Base-by-base conservation (phyloP, 2,888 invertebrate species). In the Vandiemenella viatica region DNA sequence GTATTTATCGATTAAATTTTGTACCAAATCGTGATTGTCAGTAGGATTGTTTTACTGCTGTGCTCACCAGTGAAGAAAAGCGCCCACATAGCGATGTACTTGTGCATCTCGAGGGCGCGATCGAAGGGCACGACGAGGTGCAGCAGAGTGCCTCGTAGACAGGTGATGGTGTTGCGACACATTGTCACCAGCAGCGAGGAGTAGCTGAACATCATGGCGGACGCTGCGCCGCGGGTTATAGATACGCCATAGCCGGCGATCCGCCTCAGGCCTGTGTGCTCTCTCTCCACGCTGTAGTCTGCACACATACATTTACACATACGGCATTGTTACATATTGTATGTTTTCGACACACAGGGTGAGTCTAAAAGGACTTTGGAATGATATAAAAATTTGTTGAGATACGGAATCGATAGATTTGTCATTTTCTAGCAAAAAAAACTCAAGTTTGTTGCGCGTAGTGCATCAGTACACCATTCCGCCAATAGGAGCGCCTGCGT, bases 171-270 rank as follows among this genome's bases (percentile, higher is more conserved):
- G 60, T 78, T 77, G 37, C 75, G 65, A 55, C 76, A 76, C 75
- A 77, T 76, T 8, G 75, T 76, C 15, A 79, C 60, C 32, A 79
- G 63, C 8, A 79, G 62, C 1, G 72, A 66, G 1, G 75, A 71
- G 61, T 71, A 77, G 19, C 72, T 68, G 59, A 77, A 76, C 70
- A 76, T 76, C 71, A 76, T 73, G 3, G 70, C 74, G 6, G 76
- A 76, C 1, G 77, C 77, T 1, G 76, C 74, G 16, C 77, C 77
- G 55, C 77, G 62, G 1, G 77, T 75, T 15, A 76, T 58, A 18
- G 75, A 70, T 16, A 77, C 72, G 8, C 77, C 77, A 57, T 72
- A 71, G 18, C 77, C 75, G 50, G 75, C 73, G 54, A 77, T 68
- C 50, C 68, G 67, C 46, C 77, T 62, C n/a, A 76, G 62, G 13